Percentiles rank a stretch among this genome's conserved stretches.
These are phyloP conservation scores for Calameuta pallipes DNA, from an alignment of 2,888 invertebrate genomes.

Conservation along the genomic window DNA sequence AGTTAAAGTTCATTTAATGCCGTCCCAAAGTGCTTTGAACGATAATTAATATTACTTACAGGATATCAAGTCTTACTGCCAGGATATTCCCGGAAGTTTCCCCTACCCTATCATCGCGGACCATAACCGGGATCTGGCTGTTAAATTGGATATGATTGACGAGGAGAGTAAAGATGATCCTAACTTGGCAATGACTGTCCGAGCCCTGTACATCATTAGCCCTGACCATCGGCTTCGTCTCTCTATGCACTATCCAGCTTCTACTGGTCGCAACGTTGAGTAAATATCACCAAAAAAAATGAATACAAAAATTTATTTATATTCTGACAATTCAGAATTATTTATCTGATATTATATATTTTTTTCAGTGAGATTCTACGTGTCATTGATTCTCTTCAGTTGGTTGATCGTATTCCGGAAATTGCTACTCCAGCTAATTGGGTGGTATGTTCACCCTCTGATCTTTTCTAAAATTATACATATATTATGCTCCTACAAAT, in stretches of 20 bases:
- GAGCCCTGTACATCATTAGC: conserved; percentile 84
- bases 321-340: neutral
- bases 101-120: conserved; percentile 89
- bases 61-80: conserved; percentile 78
- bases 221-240: conserved; percentile 83
- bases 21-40: neutral
- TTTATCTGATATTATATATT: neutral
- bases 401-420: conserved; percentile 76
- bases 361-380: conserved; percentile 82
- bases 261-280: conserved; percentile 89
- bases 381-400: conserved; percentile 84
- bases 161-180: conserved; percentile 76
- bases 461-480: neutral
- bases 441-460: conserved; percentile 71
- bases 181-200: conserved; percentile 77
- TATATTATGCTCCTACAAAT: neutral
- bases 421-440: conserved; percentile 90
- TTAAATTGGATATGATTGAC: conserved; percentile 83
- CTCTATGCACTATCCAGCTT: conserved; percentile 86
- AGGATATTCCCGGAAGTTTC: conserved; percentile 77
- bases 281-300: conserved; percentile 66
- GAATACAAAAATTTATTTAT: neutral
- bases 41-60: conserved; percentile 36
- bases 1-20: neutral
- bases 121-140: conserved; percentile 77